Percentiles rank a stretch among this genome's conserved stretches.
These are phyloP conservation scores for Muscidifurax raptorellus DNA, from an alignment of 1,140 invertebrate genomes.

Conservation along the genomic window DNA sequence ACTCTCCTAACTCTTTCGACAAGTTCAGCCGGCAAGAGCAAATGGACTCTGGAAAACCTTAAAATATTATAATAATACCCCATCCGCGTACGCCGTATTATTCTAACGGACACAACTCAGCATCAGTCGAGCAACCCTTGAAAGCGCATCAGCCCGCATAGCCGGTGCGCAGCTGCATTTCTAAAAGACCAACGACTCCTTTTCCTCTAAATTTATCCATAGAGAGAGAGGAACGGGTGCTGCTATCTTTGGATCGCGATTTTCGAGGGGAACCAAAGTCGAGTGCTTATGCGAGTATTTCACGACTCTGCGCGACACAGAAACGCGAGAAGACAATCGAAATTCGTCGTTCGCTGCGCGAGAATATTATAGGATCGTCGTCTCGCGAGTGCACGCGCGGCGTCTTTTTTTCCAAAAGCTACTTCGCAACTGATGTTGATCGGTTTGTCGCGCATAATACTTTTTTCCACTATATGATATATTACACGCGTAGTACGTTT, in stretches of 20 bases:
- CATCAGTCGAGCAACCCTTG: too few relatives aligned
- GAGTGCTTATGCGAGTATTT: background rate
- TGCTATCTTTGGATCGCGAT: background rate
- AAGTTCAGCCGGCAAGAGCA: too few relatives aligned
- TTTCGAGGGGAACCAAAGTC: background rate
- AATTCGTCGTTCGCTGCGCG: background rate
- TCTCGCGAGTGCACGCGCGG: too few relatives aligned
- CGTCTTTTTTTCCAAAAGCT: too few relatives aligned
- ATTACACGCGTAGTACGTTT: too few relatives aligned
- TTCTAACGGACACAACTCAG: too few relatives aligned
- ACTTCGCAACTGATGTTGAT: too few relatives aligned
- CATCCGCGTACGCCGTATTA: background rate
- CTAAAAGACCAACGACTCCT: background rate
- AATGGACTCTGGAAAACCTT: too few relatives aligned
- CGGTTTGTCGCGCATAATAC: too few relatives aligned
- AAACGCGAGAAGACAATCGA: background rate
- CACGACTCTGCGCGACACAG: background rate
- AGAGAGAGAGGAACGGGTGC: background rate
- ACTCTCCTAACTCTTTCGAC: background rate
- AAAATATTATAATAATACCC: background rate
- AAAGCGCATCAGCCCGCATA: background rate
- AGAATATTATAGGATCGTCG: too few relatives aligned
- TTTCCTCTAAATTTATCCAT: constrained; percentile 2
- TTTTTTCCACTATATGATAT: too few relatives aligned
- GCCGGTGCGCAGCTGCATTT: background rate